Evolutionary conservation across 2,888 invertebrate species (phyloP).

Genomic region (Lagria hirta): DNA sequence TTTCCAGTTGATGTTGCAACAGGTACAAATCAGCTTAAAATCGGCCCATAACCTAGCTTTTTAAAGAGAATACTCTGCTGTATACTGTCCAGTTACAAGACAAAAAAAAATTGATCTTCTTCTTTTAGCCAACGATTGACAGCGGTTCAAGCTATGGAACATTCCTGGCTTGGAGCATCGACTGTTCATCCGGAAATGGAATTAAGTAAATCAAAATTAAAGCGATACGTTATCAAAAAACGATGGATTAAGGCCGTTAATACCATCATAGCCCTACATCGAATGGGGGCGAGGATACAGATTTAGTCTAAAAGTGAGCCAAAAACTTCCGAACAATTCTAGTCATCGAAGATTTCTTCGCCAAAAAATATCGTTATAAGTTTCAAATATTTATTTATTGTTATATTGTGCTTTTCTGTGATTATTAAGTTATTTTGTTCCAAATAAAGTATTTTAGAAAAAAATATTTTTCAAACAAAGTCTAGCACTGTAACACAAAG

Average conservation of each 20-base stretch:
- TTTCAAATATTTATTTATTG: neutral
- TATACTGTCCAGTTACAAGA: no score
- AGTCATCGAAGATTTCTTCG: constrained; percentile 14
- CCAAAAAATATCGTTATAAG: constrained; percentile 3
- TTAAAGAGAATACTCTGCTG: no score
- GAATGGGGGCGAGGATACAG: constrained; percentile 83
- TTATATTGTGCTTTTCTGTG: no score
- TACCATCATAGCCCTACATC: constrained; percentile 79
- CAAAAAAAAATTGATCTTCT: no score
- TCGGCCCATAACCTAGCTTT: no score
- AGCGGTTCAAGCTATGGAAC: constrained; percentile 70
- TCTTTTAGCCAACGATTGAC: constrained; percentile 77
- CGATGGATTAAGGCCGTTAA: constrained; percentile 90
- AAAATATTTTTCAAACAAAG: constrained; percentile 11
- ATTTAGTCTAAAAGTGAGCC: constrained; percentile 32
- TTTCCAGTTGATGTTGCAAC: no score
- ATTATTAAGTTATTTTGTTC: constrained; percentile 7
- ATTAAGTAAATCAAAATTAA: constrained; percentile 77
- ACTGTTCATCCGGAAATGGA: constrained; percentile 66
- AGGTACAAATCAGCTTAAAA: no score
- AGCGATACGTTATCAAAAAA: constrained; percentile 85
- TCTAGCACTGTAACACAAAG: no score
- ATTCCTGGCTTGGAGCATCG: constrained; percentile 75
- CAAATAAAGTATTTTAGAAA: constrained; percentile 16
- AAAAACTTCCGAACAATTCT: constrained; percentile 7